phyloP scores from a whole-genome alignment of 2,797 vertebrate genomes.

The Anabacerthia variegaticeps region DNA sequence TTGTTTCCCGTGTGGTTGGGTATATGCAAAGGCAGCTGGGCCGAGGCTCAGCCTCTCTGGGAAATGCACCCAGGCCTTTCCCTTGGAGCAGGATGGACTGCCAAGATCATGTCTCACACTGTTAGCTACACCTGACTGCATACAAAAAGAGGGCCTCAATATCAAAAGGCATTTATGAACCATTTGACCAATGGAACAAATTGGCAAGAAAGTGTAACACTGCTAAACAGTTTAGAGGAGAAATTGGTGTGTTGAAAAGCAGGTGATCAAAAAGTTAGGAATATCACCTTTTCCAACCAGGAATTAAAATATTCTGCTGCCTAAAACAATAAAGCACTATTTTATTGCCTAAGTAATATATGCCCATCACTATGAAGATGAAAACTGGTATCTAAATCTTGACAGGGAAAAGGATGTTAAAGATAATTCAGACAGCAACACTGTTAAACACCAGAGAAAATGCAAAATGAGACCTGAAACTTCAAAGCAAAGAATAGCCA shows the following conservation, averaged over 20 bases:
- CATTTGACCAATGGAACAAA: background rate
- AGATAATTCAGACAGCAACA: background rate
- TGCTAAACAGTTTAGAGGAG: background rate
- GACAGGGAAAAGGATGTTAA: background rate
- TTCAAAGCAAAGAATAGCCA: background rate
- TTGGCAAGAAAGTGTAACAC: background rate
- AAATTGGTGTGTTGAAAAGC: background rate
- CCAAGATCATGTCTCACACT: background rate
- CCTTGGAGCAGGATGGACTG: background rate
- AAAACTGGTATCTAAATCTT: background rate
- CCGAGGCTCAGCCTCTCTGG: background rate
- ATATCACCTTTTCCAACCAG: background rate
- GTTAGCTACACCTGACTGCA: background rate
- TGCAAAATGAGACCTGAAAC: background rate
- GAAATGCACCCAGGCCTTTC: background rate
- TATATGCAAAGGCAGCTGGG: background rate
- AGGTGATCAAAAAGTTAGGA: background rate
- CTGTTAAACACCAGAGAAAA: background rate
- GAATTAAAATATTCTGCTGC: background rate
- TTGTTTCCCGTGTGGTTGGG: background rate
- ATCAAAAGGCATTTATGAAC: background rate
- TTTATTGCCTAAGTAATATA: background rate
- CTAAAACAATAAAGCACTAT: background rate
- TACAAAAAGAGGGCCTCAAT: background rate
- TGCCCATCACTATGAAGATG: background rate